Percentiles rank a stretch among this genome's conserved stretches.
Conservation (phyloP, 2,888 invertebrate species). For the Cordilura impudica region DNA sequence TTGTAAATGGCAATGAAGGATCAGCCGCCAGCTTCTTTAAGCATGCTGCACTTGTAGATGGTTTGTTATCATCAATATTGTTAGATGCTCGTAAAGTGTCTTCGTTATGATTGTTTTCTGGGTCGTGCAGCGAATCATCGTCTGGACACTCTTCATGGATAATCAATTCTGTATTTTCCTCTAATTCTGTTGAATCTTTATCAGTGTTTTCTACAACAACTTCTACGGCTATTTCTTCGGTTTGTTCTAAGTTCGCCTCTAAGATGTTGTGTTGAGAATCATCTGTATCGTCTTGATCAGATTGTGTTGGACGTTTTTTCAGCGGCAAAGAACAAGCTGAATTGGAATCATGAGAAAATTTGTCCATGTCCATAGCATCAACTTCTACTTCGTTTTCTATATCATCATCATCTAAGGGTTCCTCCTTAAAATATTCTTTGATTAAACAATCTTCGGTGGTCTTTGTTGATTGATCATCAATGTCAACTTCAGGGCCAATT, state of each 20-base stretch:
- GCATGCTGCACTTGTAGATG: constrained; percentile 25
- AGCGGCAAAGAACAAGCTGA: constrained; percentile 44
- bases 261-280: constrained; percentile 13
- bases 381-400: neutral
- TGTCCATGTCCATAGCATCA: constrained; percentile 40
- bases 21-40: constrained; percentile 26
- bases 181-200: neutral
- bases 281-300: constrained; percentile 23
- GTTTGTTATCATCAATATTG: constrained; percentile 37
- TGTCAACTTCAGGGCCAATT: neutral
- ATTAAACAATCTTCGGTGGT: neutral
- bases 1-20: constrained; percentile 27
- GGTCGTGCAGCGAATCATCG: too few species aligned
- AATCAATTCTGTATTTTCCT: neutral
- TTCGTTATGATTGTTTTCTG: neutral
- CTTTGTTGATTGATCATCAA: neutral
- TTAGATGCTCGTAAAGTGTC: neutral
- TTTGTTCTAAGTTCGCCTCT: neutral
- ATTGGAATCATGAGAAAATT: constrained; percentile 47
- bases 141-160: neutral
- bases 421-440: neutral
- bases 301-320: constrained; percentile 49
- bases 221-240: constrained; percentile 44
- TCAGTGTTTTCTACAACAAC: constrained; percentile 37
- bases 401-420: neutral